Percentiles rank a stretch among this genome's conserved stretches.
Evolutionary conservation across 2,888 invertebrate species (phyloP).

Genomic region (Onchidella celtica): DNA sequence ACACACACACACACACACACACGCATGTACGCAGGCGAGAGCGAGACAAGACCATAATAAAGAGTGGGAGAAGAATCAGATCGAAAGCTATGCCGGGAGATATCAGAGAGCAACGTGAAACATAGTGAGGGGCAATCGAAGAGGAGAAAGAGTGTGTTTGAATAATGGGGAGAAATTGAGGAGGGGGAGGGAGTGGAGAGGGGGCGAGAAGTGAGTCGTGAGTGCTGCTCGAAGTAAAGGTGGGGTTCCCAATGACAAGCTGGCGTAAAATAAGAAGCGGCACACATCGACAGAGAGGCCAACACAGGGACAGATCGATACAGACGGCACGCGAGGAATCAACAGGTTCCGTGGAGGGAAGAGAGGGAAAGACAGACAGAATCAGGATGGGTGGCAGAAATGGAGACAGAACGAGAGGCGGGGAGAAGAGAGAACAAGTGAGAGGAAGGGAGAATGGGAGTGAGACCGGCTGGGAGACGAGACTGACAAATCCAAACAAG

Average conservation of each 20-base stretch:
- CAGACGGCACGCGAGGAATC: background rate
- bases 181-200: background rate
- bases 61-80: too few species aligned
- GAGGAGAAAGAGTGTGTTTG: too few species aligned
- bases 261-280: background rate
- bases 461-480: too few species aligned
- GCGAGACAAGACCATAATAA: too few species aligned
- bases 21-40: too few species aligned
- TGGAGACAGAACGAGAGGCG: slow-evolving; percentile 33
- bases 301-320: background rate
- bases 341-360: background rate
- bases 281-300: background rate
- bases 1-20: too few species aligned
- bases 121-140: background rate
- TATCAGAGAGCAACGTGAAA: slow-evolving; percentile 5
- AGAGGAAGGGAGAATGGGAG: background rate
- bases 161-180: slow-evolving; percentile 12
- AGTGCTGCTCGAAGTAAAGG: background rate
- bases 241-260: background rate
- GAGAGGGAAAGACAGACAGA: slow-evolving; percentile 34
- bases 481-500: background rate
- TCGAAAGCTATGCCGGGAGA: too few species aligned
- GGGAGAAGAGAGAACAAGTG: slow-evolving; percentile 21
- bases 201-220: background rate
- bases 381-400: slow-evolving; percentile 31